Conservation (phyloP, 2,797 vertebrate genomes). For the Percopsis omiscomaycus region DNA sequence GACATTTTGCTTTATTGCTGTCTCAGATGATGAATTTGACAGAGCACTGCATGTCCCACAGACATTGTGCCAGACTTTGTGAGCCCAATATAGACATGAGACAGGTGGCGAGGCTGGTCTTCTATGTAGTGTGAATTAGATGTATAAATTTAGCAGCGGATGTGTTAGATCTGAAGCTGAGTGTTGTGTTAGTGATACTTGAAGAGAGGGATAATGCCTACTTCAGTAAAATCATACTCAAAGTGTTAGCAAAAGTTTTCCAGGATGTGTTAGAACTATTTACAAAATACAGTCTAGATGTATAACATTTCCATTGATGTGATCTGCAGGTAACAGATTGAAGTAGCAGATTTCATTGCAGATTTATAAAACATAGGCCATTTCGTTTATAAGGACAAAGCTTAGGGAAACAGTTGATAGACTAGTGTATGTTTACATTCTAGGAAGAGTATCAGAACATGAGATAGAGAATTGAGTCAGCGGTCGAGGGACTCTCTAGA, state of each 20-base stretch:
- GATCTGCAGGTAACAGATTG: too few relatives aligned
- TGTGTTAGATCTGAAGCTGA: conserved; percentile 62
- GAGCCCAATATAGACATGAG: conserved; percentile 72
- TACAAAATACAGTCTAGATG: background rate
- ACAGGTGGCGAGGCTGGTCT: conserved; percentile 55
- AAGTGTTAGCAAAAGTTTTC: conserved; percentile 18
- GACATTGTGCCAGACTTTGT: conserved; percentile 58
- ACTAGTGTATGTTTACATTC: background rate
- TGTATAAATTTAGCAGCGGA: conserved; percentile 70
- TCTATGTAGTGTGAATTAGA: conserved; percentile 76
- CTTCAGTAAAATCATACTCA: conserved; percentile 7
- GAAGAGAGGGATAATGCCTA: conserved; percentile 6
- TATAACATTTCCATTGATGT: background rate
- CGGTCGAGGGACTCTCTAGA: conserved; percentile 13
- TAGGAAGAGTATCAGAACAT: background rate
- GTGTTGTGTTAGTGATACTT: conserved; percentile 16
- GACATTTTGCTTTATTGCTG: conserved; percentile 28
- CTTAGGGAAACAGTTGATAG: too few relatives aligned
- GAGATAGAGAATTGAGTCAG: conserved; percentile 29
- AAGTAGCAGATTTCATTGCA: background rate
- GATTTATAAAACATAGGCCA: background rate
- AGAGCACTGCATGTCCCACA: conserved; percentile 32
- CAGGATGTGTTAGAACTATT: background rate
- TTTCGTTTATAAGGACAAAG: too few relatives aligned
- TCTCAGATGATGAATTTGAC: conserved; percentile 34